Percentiles rank a stretch among this genome's conserved stretches.
Conservation (phyloP, 1,140 invertebrate genomes). For the Cyclina sinensis region DNA sequence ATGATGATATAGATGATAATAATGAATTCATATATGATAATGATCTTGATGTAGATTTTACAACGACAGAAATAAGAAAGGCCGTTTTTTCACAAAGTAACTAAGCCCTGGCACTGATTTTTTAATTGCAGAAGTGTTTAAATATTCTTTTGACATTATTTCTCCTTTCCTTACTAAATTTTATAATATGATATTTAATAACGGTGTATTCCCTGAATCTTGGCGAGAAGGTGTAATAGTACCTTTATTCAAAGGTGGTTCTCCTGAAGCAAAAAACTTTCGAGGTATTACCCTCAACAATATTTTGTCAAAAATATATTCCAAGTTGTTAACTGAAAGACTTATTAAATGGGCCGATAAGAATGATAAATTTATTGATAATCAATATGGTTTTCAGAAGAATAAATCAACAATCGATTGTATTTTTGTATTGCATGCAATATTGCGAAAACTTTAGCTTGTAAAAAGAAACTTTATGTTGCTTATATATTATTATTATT, state of each 20-base stretch:
- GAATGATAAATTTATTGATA: no score
- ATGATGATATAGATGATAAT: background rate
- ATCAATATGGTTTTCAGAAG: no score
- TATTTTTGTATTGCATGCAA: slow-evolving; percentile 35
- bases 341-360: slow-evolving; percentile 16
- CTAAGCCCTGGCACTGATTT: background rate
- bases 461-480: no score
- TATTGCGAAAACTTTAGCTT: slow-evolving; percentile 35
- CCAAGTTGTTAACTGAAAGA: background rate
- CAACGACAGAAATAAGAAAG: no score
- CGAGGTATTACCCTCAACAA: no score
- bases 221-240: slow-evolving; percentile 46
- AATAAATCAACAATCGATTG: slow-evolving; percentile 29
- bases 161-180: slow-evolving; percentile 6
- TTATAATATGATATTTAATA: no score
- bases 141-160: background rate
- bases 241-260: slow-evolving; percentile 23
- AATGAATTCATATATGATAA: no score
- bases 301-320: slow-evolving; percentile 8
- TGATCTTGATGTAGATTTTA: no score
- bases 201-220: slow-evolving; percentile 4
- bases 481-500: no score
- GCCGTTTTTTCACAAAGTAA: background rate
- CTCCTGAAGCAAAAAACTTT: no score
- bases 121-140: background rate